Conservation (phyloP, 2,888 invertebrate genomes). For the Malthinus seriepunctatus region DNA sequence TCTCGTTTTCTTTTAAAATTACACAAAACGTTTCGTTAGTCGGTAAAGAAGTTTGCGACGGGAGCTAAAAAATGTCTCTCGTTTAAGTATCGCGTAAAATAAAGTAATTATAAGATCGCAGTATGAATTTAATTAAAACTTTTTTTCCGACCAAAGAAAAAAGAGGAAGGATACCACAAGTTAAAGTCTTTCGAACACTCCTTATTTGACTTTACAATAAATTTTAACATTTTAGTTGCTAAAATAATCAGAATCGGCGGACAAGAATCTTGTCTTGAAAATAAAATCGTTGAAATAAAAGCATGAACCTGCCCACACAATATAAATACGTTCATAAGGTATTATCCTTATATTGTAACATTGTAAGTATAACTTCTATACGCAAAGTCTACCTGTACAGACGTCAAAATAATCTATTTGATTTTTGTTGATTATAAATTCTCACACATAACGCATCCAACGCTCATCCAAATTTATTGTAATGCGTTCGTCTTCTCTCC, state of each 20-base stretch:
- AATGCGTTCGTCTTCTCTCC: too few species aligned
- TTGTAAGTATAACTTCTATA: too few species aligned
- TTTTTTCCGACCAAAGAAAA: background rate
- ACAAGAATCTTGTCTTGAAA: constrained; percentile 39
- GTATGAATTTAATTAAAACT: background rate
- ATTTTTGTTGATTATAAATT: too few species aligned
- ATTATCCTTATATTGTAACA: background rate
- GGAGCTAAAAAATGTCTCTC: background rate
- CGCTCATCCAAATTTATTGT: too few species aligned
- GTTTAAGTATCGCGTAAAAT: background rate
- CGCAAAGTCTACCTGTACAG: too few species aligned
- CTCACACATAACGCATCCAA: too few species aligned
- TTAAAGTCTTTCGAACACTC: constrained; percentile 25
- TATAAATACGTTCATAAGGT: constrained; percentile 8
- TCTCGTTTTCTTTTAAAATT: background rate
- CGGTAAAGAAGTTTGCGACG: background rate
- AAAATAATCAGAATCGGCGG: constrained; percentile 43
- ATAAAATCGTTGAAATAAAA: constrained; percentile 40
- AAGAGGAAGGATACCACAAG: background rate
- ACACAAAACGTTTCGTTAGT: background rate
- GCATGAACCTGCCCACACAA: constrained; percentile 34
- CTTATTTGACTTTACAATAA: constrained; percentile 41
- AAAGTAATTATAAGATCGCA: background rate
- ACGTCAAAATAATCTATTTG: too few species aligned
- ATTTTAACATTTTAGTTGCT: constrained; percentile 39